Evolutionary conservation across 2,113 vertebrate species (phyloP).

Genomic region (Mormoops blainvillei): DNA sequence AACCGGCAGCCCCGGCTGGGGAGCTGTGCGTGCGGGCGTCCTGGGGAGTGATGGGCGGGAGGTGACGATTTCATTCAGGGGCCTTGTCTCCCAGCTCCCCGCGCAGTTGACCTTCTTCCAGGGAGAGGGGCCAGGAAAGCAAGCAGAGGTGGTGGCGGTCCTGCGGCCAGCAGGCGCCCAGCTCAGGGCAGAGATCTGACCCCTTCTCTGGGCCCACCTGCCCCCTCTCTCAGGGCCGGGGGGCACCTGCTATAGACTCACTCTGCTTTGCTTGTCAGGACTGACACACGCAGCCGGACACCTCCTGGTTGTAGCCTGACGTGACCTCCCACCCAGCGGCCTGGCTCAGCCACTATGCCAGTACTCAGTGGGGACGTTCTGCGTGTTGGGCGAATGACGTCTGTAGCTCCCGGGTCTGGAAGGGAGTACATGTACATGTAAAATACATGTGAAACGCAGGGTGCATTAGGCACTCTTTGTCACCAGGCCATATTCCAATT

Average conservation of each 20-base stretch:
- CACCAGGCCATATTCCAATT: fast-evolving
- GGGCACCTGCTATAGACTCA: fast-evolving
- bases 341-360: fast-evolving
- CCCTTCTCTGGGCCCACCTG: background rate
- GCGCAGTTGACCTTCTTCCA: fast-evolving
- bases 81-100: background rate
- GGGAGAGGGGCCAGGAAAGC: background rate
- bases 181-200: background rate
- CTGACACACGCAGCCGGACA: fast-evolving
- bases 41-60: background rate
- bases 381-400: fast-evolving
- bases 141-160: background rate
- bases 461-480: fast-evolving
- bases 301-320: fast-evolving
- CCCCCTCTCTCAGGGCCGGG: fast-evolving
- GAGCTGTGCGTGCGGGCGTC: fast-evolving
- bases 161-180: background rate
- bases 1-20: too few species aligned
- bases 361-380: fast-evolving
- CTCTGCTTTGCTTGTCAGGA: fast-evolving
- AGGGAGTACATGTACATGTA: fast-evolving
- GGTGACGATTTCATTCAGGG: fast-evolving
- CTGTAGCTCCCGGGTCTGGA: background rate
- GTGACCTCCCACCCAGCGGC: fast-evolving
- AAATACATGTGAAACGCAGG: fast-evolving